Evolutionary conservation across 2,797 vertebrate genomes (phyloP).

Genomic region (Rhincodon typus): DNA sequence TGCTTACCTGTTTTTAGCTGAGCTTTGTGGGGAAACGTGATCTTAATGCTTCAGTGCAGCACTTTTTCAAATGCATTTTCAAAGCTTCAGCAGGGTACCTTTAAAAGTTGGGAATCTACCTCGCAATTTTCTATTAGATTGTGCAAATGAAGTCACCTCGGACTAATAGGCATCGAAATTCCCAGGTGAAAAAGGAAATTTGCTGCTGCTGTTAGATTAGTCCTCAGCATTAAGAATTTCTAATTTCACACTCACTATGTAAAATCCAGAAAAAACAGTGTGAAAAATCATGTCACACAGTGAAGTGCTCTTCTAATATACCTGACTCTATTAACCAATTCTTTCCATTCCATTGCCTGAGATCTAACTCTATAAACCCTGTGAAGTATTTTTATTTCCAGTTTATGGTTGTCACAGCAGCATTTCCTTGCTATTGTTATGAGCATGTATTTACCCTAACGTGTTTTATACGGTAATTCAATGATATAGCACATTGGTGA

Average conservation of each 20-base stretch:
- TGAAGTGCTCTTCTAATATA: neutral
- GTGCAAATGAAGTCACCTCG: neutral
- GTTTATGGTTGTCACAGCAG: neutral
- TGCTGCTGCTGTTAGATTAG: neutral
- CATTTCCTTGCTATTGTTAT: neutral
- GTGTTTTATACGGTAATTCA: neutral
- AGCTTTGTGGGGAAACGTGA: neutral
- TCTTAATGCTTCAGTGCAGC: neutral
- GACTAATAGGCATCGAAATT: neutral
- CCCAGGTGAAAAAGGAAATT: neutral
- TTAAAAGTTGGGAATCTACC: neutral
- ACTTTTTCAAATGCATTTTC: neutral
- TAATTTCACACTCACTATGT: neutral
- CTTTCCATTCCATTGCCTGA: neutral
- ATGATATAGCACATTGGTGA: neutral
- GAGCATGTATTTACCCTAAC: neutral
- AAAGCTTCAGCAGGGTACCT: neutral
- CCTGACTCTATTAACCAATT: neutral
- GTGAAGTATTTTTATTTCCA: neutral
- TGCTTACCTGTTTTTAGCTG: neutral
- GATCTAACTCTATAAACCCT: neutral
- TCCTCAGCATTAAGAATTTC: neutral
- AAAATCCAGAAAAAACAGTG: neutral
- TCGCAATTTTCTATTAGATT: neutral
- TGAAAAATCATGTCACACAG: conserved; percentile 19